Conservation (phyloP, 2,113 vertebrate genomes). For the Zosterops japonicus region DNA sequence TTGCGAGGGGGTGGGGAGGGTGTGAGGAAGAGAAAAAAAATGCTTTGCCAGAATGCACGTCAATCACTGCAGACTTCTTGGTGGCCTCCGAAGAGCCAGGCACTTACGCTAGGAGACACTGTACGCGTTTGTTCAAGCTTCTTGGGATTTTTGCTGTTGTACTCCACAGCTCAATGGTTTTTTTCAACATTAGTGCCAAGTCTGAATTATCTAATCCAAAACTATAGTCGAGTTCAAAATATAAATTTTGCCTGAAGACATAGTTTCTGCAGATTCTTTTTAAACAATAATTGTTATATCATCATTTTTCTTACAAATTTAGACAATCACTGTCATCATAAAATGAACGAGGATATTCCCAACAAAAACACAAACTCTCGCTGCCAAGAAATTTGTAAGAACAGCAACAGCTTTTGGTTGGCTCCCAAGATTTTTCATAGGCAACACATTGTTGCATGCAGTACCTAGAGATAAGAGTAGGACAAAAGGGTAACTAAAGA, state of each 20-base stretch:
- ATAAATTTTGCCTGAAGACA: constrained; percentile 15
- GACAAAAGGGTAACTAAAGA: not conserved
- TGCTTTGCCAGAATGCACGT: constrained; percentile 69
- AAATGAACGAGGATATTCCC: constrained; percentile 26
- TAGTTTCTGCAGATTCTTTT: not conserved
- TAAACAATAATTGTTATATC: not conserved
- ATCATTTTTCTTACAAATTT: constrained; percentile 29
- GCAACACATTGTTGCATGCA: not conserved
- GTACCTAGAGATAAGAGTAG: not conserved
- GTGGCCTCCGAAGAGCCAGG: constrained; percentile 71
- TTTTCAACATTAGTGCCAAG: constrained; percentile 47
- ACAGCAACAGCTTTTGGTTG: not conserved
- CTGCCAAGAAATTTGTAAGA: not conserved
- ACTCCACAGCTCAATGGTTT: not conserved
- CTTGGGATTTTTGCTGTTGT: constrained; percentile 44
- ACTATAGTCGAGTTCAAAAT: not conserved
- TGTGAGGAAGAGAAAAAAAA: not conserved
- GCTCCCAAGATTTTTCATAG: not conserved
- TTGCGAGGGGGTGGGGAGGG: not conserved
- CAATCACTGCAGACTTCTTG: constrained; percentile 77
- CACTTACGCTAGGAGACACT: constrained; percentile 57
- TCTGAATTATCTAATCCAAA: constrained; percentile 42
- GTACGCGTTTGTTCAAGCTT: constrained; percentile 45
- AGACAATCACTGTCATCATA: constrained; percentile 30
- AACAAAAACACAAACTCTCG: not conserved